Evolutionary conservation across 2,888 invertebrate genomes (phyloP).

Genomic region (Xanthia icteritia): DNA sequence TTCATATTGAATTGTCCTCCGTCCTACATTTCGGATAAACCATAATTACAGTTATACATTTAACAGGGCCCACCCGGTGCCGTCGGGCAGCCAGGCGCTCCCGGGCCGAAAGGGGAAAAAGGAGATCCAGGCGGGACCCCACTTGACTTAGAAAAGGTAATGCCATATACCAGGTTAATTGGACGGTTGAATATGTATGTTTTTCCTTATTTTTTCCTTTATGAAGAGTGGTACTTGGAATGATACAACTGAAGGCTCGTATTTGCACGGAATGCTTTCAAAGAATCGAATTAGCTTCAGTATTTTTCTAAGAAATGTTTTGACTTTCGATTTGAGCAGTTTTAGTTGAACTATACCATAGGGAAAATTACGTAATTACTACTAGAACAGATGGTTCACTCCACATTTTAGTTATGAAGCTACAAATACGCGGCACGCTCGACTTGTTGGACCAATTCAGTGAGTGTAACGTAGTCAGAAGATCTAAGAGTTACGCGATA

Average conservation of each 20-base stretch:
- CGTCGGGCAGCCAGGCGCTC: constrained; percentile 91
- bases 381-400: too few relatives aligned
- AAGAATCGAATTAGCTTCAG: constrained; percentile 16
- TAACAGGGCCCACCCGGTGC: constrained; percentile 93
- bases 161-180: constrained; percentile 67
- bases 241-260: constrained; percentile 11
- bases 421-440: too few relatives aligned
- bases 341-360: neutral
- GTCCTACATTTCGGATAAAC: constrained; percentile 49
- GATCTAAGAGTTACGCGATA: too few relatives aligned
- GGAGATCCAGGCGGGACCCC: constrained; percentile 91
- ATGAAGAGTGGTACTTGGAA: constrained; percentile 38
- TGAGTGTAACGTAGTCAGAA: too few relatives aligned
- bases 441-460: too few relatives aligned
- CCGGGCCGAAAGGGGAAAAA: constrained; percentile 92
- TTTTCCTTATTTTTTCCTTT: constrained; percentile 37
- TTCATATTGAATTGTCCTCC: constrained; percentile 13
- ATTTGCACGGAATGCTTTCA: constrained; percentile 19
- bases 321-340: neutral
- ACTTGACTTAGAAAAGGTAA: constrained; percentile 85
- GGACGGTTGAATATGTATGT: constrained; percentile 65
- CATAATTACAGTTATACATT: constrained; percentile 64
- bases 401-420: too few relatives aligned
- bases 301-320: constrained; percentile 5
- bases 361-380: neutral